These are phyloP conservation scores for Coremacera marginata DNA, from an alignment of 2,888 invertebrate species.

Conservation along the genomic window DNA sequence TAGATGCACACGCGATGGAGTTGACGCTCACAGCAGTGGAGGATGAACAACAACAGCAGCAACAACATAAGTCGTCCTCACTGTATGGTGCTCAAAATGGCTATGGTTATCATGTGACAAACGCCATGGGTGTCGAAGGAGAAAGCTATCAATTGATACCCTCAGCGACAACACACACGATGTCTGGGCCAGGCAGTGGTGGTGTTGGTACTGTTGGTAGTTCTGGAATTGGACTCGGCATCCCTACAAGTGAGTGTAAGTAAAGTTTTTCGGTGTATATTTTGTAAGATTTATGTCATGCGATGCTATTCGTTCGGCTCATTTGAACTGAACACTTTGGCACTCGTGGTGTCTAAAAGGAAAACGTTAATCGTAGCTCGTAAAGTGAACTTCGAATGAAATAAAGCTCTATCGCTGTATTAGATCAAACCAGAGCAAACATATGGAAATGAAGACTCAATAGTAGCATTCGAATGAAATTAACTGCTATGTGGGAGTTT, in stretches of 20 bases:
- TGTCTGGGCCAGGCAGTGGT: background rate
- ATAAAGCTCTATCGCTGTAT: too few species aligned
- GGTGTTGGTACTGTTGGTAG: background rate
- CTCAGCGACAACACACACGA: conserved; percentile 52
- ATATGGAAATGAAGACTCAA: too few species aligned
- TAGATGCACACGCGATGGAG: conserved; percentile 59
- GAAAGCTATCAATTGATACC: conserved; percentile 67
- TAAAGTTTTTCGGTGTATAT: conserved; percentile 44
- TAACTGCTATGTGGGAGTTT: too few species aligned
- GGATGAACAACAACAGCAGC: conserved; percentile 55
- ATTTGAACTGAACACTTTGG: too few species aligned
- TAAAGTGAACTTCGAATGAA: too few species aligned
- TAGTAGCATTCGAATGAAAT: too few species aligned
- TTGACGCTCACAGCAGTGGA: conserved; percentile 60
- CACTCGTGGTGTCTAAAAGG: too few species aligned
- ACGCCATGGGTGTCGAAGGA: conserved; percentile 63
- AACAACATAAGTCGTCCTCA: conserved; percentile 49
- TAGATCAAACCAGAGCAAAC: too few species aligned
- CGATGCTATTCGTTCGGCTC: background rate
- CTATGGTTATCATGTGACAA: conserved; percentile 66
- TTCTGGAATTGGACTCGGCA: background rate
- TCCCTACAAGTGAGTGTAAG: conserved; percentile 61
- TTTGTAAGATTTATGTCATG: background rate
- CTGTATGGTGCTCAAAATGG: conserved; percentile 57
- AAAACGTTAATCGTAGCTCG: too few species aligned